phyloP scores from a whole-genome alignment of 2,888 invertebrate species.

The Podabrus alpinus region DNA sequence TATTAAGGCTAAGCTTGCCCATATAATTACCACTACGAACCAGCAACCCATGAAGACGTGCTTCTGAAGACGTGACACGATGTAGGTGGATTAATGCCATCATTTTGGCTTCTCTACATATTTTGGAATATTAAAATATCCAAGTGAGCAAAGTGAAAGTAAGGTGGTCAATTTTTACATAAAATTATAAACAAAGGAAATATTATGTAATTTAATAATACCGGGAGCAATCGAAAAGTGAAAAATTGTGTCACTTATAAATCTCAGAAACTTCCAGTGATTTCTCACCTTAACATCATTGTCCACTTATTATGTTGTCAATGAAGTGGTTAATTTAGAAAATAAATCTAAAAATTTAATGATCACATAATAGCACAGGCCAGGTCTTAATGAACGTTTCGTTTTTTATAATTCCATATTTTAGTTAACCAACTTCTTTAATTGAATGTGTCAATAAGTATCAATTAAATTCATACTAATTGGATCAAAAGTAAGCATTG shows the following conservation, averaged over 20 bases:
- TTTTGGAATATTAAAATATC: slow-evolving; percentile 1
- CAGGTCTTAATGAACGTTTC: background rate
- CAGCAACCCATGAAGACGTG: slow-evolving; percentile 48
- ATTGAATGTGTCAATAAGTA: background rate
- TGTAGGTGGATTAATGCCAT: slow-evolving; percentile 28
- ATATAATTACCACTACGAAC: slow-evolving; percentile 47
- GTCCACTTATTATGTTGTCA: background rate
- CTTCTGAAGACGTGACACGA: slow-evolving; percentile 50
- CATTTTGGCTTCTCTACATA: slow-evolving; percentile 12
- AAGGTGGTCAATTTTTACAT: background rate
- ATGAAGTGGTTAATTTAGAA: background rate
- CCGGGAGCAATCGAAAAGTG: too few relatives aligned
- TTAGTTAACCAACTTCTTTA: background rate
- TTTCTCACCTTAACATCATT: background rate
- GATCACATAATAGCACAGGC: background rate
- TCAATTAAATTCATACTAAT: background rate
- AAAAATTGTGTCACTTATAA: too few relatives aligned
- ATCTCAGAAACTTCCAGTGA: background rate
- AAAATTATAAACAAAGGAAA: background rate
- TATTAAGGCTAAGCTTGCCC: slow-evolving; percentile 49
- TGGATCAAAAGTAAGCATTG: background rate
- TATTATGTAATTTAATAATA: background rate
- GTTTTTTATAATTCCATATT: background rate
- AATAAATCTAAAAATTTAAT: background rate
- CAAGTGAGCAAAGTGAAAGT: background rate